A percentile compares a stretch with the other conserved stretches of the same genome.
phyloP scores from a whole-genome alignment of 2,797 vertebrate species.

The Rhabdophis nuchalis region DNA sequence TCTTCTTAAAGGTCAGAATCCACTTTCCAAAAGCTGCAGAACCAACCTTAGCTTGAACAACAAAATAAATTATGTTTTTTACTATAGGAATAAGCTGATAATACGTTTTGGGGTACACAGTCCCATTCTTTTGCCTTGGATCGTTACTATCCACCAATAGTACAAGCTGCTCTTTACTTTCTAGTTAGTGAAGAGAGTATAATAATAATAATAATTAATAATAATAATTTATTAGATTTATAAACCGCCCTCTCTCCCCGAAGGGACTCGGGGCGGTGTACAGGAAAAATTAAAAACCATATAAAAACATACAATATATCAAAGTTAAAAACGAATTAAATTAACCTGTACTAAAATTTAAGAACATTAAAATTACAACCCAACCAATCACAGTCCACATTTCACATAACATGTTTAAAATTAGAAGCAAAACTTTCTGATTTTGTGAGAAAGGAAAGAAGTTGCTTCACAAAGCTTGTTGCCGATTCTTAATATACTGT shows the following conservation, averaged over 20 bases:
- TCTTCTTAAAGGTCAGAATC: not conserved
- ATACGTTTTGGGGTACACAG: too few species aligned
- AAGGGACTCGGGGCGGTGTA: too few species aligned
- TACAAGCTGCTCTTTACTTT: not conserved
- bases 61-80: not conserved
- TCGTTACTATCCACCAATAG: not conserved
- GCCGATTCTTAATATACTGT: not conserved
- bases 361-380: too few species aligned
- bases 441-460: not conserved
- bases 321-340: too few species aligned
- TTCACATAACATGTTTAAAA: not conserved
- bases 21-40: not conserved
- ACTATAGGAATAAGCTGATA: not conserved
- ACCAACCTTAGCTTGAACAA: not conserved
- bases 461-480: too few species aligned
- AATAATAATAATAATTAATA: too few species aligned
- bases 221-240: too few species aligned
- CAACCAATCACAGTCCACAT: not conserved
- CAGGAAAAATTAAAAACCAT: too few species aligned
- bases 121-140: not conserved
- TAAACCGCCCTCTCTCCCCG: too few species aligned
- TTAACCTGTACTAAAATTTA: too few species aligned
- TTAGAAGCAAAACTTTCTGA: not conserved
- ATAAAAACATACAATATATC: too few species aligned
- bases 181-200: not conserved